A percentile compares a stretch with the other conserved stretches of the same genome.
Conservation (phyloP, 2,113 vertebrate species). For the Aegotheles bennettii region DNA sequence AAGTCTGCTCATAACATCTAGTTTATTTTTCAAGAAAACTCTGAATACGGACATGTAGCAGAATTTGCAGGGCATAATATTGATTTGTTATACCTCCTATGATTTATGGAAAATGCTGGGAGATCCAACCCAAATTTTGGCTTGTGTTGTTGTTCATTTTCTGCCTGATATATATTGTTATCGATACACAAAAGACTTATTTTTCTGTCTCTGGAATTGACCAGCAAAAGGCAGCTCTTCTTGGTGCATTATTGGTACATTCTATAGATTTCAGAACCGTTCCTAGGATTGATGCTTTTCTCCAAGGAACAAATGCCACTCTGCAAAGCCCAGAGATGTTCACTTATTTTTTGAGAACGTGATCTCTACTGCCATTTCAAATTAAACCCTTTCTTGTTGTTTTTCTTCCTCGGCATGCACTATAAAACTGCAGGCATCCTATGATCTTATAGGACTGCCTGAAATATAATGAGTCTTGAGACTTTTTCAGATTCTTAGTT, state of each 20-base stretch:
- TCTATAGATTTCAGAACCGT: not conserved
- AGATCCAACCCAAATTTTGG: not conserved
- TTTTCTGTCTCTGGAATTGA: not conserved
- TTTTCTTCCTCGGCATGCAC: not conserved
- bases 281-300: not conserved
- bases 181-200: fast-evolving
- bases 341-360: not conserved
- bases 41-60: not conserved
- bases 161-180: not conserved
- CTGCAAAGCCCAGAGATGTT: not conserved
- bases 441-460: not conserved
- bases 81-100: fast-evolving
- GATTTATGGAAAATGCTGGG: not conserved
- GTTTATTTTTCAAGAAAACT: not conserved
- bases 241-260: not conserved
- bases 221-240: not conserved
- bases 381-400: not conserved
- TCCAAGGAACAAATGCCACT: not conserved
- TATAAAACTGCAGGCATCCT: not conserved
- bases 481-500: not conserved
- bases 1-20: not conserved
- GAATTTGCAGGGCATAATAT: not conserved
- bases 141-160: not conserved
- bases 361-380: not conserved
- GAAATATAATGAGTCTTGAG: not conserved